These are phyloP conservation scores for Ceryle rudis DNA, from an alignment of 2,797 vertebrate genomes.

Conservation along the genomic window DNA sequence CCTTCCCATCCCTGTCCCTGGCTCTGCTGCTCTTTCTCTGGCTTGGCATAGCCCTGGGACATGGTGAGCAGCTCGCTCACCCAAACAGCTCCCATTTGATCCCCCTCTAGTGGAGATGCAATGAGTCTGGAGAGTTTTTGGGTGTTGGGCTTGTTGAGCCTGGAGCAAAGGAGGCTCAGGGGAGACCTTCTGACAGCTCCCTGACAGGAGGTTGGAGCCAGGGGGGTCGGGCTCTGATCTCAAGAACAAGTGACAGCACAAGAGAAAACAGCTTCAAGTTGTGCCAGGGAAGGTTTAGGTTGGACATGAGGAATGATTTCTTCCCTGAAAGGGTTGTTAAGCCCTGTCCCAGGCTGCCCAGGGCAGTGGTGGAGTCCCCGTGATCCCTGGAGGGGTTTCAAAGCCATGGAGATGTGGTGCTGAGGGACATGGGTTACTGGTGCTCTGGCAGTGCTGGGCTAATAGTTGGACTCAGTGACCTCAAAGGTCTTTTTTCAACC, in stretches of 20 bases:
- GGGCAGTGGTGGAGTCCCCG: not conserved
- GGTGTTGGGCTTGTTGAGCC: not conserved
- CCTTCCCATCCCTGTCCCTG: not conserved
- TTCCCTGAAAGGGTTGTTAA: not conserved
- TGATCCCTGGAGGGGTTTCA: no score
- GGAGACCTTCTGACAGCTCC: not conserved
- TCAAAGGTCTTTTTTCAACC: not conserved
- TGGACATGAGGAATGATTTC: not conserved
- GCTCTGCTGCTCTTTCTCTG: not conserved
- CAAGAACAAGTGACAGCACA: no score
- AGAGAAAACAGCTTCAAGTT: not conserved
- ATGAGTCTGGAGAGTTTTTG: rapidly evolving
- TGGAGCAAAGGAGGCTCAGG: not conserved
- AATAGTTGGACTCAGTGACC: not conserved
- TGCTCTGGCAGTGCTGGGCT: not conserved
- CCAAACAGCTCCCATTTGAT: not conserved
- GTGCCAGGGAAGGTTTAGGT: not conserved
- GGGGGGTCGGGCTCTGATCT: not conserved
- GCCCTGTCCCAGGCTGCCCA: not conserved
- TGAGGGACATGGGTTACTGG: not conserved
- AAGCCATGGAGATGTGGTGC: not conserved
- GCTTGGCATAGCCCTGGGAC: not conserved
- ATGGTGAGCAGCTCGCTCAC: rapidly evolving
- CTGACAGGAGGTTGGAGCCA: not conserved
- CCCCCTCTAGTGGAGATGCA: not conserved